Base-by-base conservation (phyloP, 2,797 vertebrate species). In the Threskiornis aethiopicus region DNA sequence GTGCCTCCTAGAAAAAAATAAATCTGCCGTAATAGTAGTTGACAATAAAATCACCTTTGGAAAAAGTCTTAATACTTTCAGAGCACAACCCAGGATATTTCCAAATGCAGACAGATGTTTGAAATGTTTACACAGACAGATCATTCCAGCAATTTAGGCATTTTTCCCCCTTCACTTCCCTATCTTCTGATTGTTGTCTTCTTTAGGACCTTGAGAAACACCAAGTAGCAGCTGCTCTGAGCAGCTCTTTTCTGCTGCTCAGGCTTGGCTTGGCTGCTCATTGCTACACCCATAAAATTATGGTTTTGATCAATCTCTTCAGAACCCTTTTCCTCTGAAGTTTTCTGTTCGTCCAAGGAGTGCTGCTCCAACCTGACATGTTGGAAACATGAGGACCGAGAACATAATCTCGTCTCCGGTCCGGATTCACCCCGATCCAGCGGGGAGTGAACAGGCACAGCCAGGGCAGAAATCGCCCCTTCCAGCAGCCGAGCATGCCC, bases 21-120 rank as follows among this genome's bases (percentile, higher is more conserved):
- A 76, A 96, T 96, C 52, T 47, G 47, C 91, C 3, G 15, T 95
- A 96, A 97, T 91, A 90, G 90, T 54, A 89, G 77, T n/a, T 95
- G 91, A 91, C 87, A 92, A 96, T 71, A 96, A 96, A 98, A 97
- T 84, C 87, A 85, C 83, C 86, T 79, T 97, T 90, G 94, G 86
- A 97, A 96, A 95, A 95, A 85, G 31, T 51, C 92, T 94, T 94
- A 94, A 95, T 90, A 84, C 42, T 86, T 98, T 96, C 44, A 92
- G 94, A 91, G 72, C 84, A 62, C 69, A 95, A 77, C 51, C 42
- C 92, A 82, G 86, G 90, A 62, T 72, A 64, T 77, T 95, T 97
- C 89, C 93, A 96, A 97, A 94, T n/a, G 67, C 52, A 93, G 97
- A 80, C 73, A 92, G 96, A 97, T 97, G 96, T 87, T 94, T 97